phyloP scores from a whole-genome alignment of 2,888 invertebrate genomes.

The Capitulum mitella region DNA sequence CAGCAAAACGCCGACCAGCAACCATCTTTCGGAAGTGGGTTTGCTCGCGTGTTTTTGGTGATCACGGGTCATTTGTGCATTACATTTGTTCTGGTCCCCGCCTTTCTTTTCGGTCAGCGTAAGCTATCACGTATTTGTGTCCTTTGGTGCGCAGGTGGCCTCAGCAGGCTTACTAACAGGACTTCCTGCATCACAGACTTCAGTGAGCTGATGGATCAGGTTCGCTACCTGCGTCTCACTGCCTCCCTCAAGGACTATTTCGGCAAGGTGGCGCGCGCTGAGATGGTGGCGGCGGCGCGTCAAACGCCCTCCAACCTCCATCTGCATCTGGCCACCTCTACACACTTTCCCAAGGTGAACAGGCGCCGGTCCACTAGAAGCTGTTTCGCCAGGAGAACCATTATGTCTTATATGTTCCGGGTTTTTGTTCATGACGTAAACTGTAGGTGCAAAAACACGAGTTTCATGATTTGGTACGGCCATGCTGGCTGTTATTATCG shows the following conservation, averaged over 20 bases:
- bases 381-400: background rate
- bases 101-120: too few species aligned
- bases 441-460: too few species aligned
- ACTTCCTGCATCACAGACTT: constrained; percentile 32
- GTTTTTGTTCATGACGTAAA: background rate
- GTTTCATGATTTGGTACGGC: too few species aligned
- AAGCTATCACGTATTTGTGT: too few species aligned
- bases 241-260: constrained; percentile 62
- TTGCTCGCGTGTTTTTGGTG: too few species aligned
- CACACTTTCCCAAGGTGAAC: constrained; percentile 62
- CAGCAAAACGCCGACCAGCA: too few species aligned
- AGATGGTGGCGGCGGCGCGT: constrained; percentile 65
- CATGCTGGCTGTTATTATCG: too few species aligned
- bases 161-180: too few species aligned
- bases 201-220: constrained; percentile 57
- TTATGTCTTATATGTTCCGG: background rate
- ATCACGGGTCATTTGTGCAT: too few species aligned
- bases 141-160: too few species aligned
- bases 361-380: background rate
- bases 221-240: constrained; percentile 58
- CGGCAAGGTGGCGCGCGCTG: constrained; percentile 59
- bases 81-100: too few species aligned
- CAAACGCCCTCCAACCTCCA: constrained; percentile 74
- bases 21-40: too few species aligned
- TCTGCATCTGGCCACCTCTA: constrained; percentile 77